phyloP scores from a whole-genome alignment of 2,888 invertebrate species.

The Onthophagus sagittarius region DNA sequence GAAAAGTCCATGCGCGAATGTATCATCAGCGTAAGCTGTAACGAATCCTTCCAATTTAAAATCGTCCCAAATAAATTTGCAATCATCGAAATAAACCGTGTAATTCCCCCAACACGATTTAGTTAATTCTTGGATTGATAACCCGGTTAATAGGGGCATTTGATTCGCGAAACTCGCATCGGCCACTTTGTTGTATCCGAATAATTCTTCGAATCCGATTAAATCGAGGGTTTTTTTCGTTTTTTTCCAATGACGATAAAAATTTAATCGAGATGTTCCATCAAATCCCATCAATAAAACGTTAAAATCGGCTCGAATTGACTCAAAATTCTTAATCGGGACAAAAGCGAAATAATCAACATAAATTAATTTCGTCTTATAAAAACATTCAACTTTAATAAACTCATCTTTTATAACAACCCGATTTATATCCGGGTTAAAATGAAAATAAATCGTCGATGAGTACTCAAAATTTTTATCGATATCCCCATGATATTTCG shows the following conservation, averaged over 20 bases:
- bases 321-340: slow-evolving; percentile 46
- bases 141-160: slow-evolving; percentile 73
- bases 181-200: slow-evolving; percentile 90
- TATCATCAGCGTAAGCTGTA: slow-evolving; percentile 82
- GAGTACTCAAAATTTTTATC: slow-evolving; percentile 42
- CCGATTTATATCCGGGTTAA: slow-evolving; percentile 33
- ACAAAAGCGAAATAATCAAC: slow-evolving; percentile 67
- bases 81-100: slow-evolving; percentile 64
- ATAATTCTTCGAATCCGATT: slow-evolving; percentile 69
- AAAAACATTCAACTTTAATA: slow-evolving; percentile 62
- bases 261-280: slow-evolving; percentile 80
- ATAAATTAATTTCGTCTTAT: slow-evolving; percentile 53
- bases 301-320: slow-evolving; percentile 50
- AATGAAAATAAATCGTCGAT: too few species aligned
- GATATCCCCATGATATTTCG: slow-evolving; percentile 36
- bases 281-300: slow-evolving; percentile 81
- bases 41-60: slow-evolving; percentile 68
- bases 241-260: slow-evolving; percentile 77
- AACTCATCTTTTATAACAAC: slow-evolving; percentile 58
- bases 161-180: slow-evolving; percentile 94
- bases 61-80: slow-evolving; percentile 81
- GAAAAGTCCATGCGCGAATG: slow-evolving; percentile 54
- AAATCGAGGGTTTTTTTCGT: slow-evolving; percentile 59
- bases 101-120: slow-evolving; percentile 58
- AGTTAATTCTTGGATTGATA: slow-evolving; percentile 61